Percentiles rank a stretch among this genome's conserved stretches.
These are phyloP conservation scores for Enteromius afrohamiltoni DNA, from an alignment of 2,797 vertebrate species.

Conservation along the genomic window DNA sequence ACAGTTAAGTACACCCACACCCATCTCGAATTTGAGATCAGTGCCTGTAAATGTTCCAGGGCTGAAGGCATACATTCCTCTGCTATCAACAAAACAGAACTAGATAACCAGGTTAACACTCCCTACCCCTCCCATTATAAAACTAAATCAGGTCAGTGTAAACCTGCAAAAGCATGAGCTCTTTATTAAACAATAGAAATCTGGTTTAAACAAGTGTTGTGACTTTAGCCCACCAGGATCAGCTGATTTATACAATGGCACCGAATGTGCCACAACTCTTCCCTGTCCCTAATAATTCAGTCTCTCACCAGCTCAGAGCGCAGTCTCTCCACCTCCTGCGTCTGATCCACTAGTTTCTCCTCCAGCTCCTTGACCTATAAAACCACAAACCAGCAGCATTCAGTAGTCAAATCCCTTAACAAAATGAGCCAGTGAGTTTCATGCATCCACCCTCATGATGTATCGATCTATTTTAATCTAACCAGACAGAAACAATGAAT, in stretches of 20 bases:
- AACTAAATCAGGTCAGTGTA: conserved; percentile 33
- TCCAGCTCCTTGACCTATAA: conserved; percentile 87
- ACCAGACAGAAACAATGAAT: conserved; percentile 26
- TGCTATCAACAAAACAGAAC: conserved; percentile 27
- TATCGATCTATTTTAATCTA: conserved; percentile 11
- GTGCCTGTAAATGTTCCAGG: conserved; percentile 10
- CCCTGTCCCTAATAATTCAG: background rate
- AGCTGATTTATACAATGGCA: background rate
- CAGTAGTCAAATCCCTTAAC: background rate
- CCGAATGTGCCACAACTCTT: background rate
- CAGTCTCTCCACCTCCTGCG: conserved; percentile 87
- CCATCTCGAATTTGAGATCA: conserved; percentile 14
- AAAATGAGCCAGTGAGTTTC: background rate
- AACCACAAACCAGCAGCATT: conserved; percentile 18
- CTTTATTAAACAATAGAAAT: conserved; percentile 9
- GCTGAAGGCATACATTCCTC: conserved; percentile 29
- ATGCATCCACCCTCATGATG: background rate
- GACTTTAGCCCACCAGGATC: background rate
- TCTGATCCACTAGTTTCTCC: conserved; percentile 84
- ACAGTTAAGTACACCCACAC: conserved; percentile 19
- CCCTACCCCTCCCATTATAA: background rate
- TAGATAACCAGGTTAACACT: conserved; percentile 1
- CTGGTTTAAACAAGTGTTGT: background rate
- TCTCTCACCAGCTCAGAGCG: conserved; percentile 83
- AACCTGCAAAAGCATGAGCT: background rate